Evolutionary conservation across 2,113 vertebrate genomes (phyloP).

Genomic region (Cottus gobio): DNA sequence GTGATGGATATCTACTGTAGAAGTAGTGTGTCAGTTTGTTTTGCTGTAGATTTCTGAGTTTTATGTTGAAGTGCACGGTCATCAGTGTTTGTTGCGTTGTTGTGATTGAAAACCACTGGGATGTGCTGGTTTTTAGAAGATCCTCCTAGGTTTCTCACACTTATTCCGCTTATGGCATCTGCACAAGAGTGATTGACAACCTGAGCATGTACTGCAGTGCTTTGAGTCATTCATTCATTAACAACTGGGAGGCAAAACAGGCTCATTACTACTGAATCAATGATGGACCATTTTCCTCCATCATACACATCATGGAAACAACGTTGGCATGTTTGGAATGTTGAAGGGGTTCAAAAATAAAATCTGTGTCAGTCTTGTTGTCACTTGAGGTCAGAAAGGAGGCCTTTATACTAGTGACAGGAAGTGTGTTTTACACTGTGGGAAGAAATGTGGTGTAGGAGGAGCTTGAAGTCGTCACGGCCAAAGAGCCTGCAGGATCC

Average conservation of each 20-base stretch:
- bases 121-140: background rate
- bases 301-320: background rate
- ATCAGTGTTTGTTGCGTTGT: background rate
- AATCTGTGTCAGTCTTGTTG: background rate
- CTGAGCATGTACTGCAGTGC: background rate
- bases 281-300: background rate
- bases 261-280: background rate
- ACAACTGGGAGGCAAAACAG: background rate
- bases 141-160: background rate
- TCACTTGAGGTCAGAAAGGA: background rate
- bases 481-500: background rate
- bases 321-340: background rate
- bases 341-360: background rate
- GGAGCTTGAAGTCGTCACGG: constrained; percentile 4
- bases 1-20: background rate
- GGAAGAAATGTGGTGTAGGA: constrained; percentile 1
- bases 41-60: background rate
- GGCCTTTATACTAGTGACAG: background rate
- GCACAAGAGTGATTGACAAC: background rate
- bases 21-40: background rate
- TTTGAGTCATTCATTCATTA: background rate
- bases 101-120: background rate
- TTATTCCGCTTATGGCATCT: background rate
- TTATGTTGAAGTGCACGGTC: background rate
- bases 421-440: constrained; percentile 18